Conservation (phyloP, 2,113 vertebrate species). For the Vulpes vulpes region DNA sequence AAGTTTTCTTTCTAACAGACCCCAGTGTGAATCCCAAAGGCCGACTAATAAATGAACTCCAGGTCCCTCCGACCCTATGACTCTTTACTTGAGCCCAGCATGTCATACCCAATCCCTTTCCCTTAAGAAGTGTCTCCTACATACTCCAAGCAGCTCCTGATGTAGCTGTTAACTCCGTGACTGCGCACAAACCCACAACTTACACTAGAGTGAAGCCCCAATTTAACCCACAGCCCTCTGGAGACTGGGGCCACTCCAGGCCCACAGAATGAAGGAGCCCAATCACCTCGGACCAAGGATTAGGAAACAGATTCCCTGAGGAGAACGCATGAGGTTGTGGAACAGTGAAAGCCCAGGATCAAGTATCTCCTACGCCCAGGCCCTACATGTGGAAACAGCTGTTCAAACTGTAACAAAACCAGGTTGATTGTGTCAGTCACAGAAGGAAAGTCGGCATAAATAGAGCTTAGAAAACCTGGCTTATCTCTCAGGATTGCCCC, state of each 20-base stretch:
- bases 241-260: neutral
- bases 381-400: conserved; percentile 50
- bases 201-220: neutral
- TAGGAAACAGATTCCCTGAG: neutral
- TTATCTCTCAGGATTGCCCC: conserved; percentile 18
- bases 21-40: neutral
- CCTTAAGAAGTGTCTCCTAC: neutral
- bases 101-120: neutral
- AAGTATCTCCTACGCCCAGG: neutral
- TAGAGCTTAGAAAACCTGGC: conserved; percentile 21
- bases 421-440: neutral
- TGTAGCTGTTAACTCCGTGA: neutral
- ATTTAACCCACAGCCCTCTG: neutral
- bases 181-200: neutral
- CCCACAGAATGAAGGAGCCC: neutral
- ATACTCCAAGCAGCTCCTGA: neutral
- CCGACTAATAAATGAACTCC: neutral
- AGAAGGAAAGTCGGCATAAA: conserved; percentile 35
- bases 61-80: neutral
- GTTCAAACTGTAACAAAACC: conserved; percentile 28
- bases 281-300: neutral
- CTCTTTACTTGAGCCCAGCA: neutral
- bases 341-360: neutral
- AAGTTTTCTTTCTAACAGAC: neutral
- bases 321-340: neutral